Percentiles rank a stretch among this genome's conserved stretches.
Conservation (phyloP, 2,888 invertebrate species). For the Scaptomyza tumidula region DNA sequence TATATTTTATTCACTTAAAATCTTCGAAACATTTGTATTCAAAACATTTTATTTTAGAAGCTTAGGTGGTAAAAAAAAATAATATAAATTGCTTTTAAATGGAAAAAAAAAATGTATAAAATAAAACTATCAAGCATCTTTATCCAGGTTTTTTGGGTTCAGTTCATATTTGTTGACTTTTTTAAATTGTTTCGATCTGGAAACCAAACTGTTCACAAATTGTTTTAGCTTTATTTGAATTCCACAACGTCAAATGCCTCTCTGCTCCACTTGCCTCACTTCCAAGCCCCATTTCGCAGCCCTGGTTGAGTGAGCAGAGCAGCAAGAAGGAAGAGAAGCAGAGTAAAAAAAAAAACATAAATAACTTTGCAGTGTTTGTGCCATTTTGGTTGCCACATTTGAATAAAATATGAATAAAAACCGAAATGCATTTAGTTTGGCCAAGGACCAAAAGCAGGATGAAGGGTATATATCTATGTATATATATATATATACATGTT, state of each 20-base stretch:
- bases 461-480: background rate
- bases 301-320: constrained; percentile 28
- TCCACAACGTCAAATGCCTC: constrained; percentile 18
- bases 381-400: constrained; percentile 79
- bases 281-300: constrained; percentile 39
- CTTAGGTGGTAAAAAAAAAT: too few species aligned
- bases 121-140: background rate
- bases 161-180: background rate
- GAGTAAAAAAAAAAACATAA: constrained; percentile 55
- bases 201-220: constrained; percentile 16
- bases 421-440: constrained; percentile 77
- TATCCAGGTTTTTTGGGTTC: background rate
- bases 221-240: constrained; percentile 28
- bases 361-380: constrained; percentile 78
- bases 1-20: too few species aligned
- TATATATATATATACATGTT: background rate
- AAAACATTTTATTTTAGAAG: too few species aligned
- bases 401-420: constrained; percentile 79
- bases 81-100: background rate
- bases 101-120: background rate
- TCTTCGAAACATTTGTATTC: too few species aligned
- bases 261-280: constrained; percentile 8
- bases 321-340: constrained; percentile 8
- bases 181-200: background rate
- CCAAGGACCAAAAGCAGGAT: constrained; percentile 18